Percentiles rank a stretch among this genome's conserved stretches.
Evolutionary conservation across 2,797 vertebrate genomes (phyloP).

Genomic region (Tamandua tetradactyla): DNA sequence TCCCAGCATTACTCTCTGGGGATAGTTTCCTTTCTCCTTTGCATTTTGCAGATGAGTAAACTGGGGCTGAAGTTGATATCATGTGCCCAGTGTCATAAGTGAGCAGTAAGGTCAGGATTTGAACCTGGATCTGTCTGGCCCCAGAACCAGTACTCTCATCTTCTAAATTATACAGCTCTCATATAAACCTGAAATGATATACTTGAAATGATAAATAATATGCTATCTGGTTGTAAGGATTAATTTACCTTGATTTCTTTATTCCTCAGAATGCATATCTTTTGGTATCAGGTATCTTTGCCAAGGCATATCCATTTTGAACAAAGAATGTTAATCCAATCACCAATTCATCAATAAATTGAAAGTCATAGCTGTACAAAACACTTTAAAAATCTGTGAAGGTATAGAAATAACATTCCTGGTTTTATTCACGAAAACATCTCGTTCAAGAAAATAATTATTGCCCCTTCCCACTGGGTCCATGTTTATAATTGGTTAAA

Average conservation of each 20-base stretch:
- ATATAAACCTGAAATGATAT: no score
- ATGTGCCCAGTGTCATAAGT: neutral
- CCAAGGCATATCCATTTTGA: constrained; percentile 40
- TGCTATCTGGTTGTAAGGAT: neutral
- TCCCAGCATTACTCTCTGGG: neutral
- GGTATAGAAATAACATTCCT: constrained; percentile 56
- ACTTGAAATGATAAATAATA: constrained; percentile 45
- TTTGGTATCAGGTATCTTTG: constrained; percentile 28
- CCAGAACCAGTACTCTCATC: neutral
- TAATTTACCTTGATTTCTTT: constrained; percentile 54
- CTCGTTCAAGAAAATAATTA: constrained; percentile 50
- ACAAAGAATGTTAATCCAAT: constrained; percentile 56
- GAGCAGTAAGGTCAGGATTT: neutral
- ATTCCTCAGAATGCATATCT: constrained; percentile 47
- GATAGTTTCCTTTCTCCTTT: neutral
- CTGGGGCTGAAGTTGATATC: neutral
- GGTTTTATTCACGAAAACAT: constrained; percentile 56
- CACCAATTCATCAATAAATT: constrained; percentile 25
- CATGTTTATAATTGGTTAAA: neutral
- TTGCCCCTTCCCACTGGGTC: neutral
- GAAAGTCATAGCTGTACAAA: constrained; percentile 45
- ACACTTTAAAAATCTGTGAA: constrained; percentile 35
- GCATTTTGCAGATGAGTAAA: neutral
- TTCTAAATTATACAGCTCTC: neutral
- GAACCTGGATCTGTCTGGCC: neutral